Percentiles rank a stretch among this genome's conserved stretches.
phyloP scores from a whole-genome alignment of 2,113 vertebrate species.

The Xiphophorus couchianus region DNA sequence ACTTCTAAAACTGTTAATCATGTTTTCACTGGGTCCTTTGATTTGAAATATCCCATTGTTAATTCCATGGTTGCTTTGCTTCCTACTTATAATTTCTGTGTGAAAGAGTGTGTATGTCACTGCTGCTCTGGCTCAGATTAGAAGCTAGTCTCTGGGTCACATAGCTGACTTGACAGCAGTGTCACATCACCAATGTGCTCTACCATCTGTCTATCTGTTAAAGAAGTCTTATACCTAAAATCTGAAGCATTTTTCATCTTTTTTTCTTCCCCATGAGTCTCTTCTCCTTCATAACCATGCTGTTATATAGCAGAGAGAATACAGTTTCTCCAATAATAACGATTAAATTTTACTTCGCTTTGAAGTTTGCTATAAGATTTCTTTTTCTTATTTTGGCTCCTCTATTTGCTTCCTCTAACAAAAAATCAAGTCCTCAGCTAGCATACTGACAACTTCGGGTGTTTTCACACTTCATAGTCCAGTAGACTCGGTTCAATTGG shows the following conservation, averaged over 20 bases:
- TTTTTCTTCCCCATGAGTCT: background rate
- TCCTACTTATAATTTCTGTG: background rate
- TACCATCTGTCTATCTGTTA: constrained; percentile 76
- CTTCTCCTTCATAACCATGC: no score
- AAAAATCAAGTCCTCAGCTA: constrained; percentile 43
- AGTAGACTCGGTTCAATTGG: no score
- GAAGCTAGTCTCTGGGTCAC: constrained; percentile 54
- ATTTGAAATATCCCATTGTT: background rate
- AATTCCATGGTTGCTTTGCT: background rate
- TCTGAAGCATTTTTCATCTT: background rate
- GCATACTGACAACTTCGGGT: constrained; percentile 58
- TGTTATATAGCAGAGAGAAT: no score
- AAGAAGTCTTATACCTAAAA: constrained; percentile 22
- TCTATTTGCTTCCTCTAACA: constrained; percentile 37
- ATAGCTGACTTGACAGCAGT: constrained; percentile 61
- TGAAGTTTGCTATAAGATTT: constrained; percentile 63
- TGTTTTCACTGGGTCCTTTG: background rate
- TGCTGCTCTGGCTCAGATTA: constrained; percentile 39
- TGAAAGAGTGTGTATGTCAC: background rate
- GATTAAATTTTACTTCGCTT: background rate
- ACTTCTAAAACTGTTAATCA: background rate
- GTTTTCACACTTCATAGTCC: no score
- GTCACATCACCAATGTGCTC: constrained; percentile 54
- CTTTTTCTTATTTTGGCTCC: constrained; percentile 24
- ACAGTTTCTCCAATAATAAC: background rate